These are phyloP conservation scores for Pseudolycoriella hygida DNA, from an alignment of 2,888 invertebrate species.

Conservation along the genomic window DNA sequence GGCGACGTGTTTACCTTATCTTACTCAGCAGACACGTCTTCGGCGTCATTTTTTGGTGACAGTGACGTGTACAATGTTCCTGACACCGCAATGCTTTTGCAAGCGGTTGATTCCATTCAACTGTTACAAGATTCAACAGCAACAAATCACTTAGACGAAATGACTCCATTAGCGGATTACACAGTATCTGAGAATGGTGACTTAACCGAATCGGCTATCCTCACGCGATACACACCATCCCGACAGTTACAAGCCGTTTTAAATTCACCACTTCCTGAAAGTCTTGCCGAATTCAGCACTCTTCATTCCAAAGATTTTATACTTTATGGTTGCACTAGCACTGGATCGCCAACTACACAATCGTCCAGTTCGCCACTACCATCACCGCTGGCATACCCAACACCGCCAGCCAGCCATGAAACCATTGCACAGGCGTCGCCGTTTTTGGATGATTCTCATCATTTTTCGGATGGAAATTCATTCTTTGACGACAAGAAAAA, in stretches of 20 bases:
- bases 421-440: constrained; percentile 34
- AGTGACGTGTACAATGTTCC: constrained; percentile 64
- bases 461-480: constrained; percentile 24
- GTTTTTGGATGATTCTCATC: constrained; percentile 26
- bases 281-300: constrained; percentile 65
- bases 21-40: constrained; percentile 39
- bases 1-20: constrained; percentile 42
- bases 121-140: constrained; percentile 40
- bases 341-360: constrained; percentile 21
- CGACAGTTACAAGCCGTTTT: constrained; percentile 50
- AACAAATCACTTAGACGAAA: constrained; percentile 44
- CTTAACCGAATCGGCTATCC: constrained; percentile 5
- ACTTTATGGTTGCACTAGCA: constrained; percentile 27
- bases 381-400: constrained; percentile 63
- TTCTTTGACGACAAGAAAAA: constrained; percentile 25
- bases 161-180: constrained; percentile 43
- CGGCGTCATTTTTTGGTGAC: constrained; percentile 39
- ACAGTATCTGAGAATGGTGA: constrained; percentile 30
- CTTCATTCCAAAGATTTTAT: constrained; percentile 43
- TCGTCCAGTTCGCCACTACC: constrained; percentile 42
- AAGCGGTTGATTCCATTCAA: constrained; percentile 47
- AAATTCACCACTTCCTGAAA: constrained; percentile 62
- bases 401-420: constrained; percentile 76
- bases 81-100: constrained; percentile 46
- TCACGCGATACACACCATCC: constrained; percentile 11